These are phyloP conservation scores for Coregonus clupeaformis DNA, from an alignment of 2,113 vertebrate genomes.

Conservation along the genomic window DNA sequence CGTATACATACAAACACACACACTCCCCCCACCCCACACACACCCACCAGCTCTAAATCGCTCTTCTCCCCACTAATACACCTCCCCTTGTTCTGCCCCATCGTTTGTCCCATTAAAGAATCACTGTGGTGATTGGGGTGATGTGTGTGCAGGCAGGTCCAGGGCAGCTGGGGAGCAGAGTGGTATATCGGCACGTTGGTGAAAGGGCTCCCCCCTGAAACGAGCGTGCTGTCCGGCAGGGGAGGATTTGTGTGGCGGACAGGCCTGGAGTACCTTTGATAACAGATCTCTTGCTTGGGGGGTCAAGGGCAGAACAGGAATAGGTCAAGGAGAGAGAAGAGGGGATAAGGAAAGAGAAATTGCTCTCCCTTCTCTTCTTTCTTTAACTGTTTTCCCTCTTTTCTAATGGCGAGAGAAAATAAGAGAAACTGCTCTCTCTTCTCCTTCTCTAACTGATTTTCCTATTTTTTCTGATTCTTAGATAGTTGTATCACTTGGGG, in stretches of 20 bases:
- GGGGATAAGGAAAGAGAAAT: neutral
- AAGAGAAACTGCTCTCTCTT: neutral
- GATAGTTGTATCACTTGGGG: neutral
- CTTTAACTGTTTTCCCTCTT: neutral
- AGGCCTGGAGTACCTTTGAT: constrained; percentile 30
- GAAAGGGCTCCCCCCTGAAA: constrained; percentile 1
- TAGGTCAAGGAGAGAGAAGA: constrained; percentile 26
- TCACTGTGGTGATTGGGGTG: constrained; percentile 29
- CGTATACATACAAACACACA: too few species aligned
- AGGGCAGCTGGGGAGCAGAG: too few species aligned
- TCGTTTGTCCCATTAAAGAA: constrained; percentile 36
- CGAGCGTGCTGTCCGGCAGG: constrained; percentile 15
- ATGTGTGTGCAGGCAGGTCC: constrained; percentile 24
- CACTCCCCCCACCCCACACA: too few species aligned
- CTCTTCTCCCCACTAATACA: constrained; percentile 9
- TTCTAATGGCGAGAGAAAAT: neutral
- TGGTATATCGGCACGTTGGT: too few species aligned
- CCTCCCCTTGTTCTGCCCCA: too few species aligned
- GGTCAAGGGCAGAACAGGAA: constrained; percentile 34
- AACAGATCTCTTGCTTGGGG: constrained; percentile 22
- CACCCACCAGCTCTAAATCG: constrained; percentile 14
- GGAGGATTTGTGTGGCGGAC: constrained; percentile 34
- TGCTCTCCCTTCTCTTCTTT: too few species aligned
- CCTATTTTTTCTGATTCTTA: neutral
- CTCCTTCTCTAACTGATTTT: neutral